phyloP scores from a whole-genome alignment of 23 tunicate species.

The Botrylloides violaceus region DNA sequence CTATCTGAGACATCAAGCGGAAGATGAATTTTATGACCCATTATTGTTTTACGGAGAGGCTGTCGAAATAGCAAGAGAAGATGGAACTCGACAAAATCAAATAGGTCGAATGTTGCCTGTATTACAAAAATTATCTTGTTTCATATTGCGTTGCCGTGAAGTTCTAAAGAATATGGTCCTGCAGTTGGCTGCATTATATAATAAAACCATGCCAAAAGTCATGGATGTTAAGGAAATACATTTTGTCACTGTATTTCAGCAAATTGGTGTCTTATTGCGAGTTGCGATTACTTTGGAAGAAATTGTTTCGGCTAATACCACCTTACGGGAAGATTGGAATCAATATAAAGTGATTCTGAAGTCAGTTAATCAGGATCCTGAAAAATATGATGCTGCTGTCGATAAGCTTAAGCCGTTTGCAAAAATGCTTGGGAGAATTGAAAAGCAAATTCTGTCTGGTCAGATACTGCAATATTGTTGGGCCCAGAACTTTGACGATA shows the following conservation, averaged over 20 bases:
- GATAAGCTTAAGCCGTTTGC: slow-evolving; percentile 54
- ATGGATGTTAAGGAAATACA: slow-evolving; percentile 64
- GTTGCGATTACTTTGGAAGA: slow-evolving; percentile 61
- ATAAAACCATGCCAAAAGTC: slow-evolving; percentile 83
- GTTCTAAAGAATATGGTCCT: slow-evolving; percentile 55
- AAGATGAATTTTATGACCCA: slow-evolving; percentile 56
- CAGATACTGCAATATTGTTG: slow-evolving; percentile 42
- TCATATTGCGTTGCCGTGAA: slow-evolving; percentile 61
- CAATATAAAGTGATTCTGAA: slow-evolving; percentile 60
- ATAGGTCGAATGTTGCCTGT: slow-evolving; percentile 66
- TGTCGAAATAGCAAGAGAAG: slow-evolving; percentile 24
- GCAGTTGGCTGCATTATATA: slow-evolving; percentile 80
- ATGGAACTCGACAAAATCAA: slow-evolving; percentile 42
- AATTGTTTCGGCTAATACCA: slow-evolving; percentile 41
- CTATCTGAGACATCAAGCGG: slow-evolving; percentile 58
- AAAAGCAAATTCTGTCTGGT: slow-evolving; percentile 32
- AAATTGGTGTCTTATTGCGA: slow-evolving; percentile 35
- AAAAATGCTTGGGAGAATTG: slow-evolving; percentile 54
- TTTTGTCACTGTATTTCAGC: slow-evolving; percentile 51
- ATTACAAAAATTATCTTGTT: slow-evolving; percentile 60
- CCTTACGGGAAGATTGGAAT: slow-evolving; percentile 55
- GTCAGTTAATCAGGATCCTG: slow-evolving; percentile 59
- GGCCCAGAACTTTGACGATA: slow-evolving; percentile 75
- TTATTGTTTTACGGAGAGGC: slow-evolving; percentile 82
- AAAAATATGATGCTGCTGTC: slow-evolving; percentile 38